Percentiles rank a stretch among this genome's conserved stretches.
Evolutionary conservation across 2,888 invertebrate genomes (phyloP).

Genomic region (Clivina fossor): DNA sequence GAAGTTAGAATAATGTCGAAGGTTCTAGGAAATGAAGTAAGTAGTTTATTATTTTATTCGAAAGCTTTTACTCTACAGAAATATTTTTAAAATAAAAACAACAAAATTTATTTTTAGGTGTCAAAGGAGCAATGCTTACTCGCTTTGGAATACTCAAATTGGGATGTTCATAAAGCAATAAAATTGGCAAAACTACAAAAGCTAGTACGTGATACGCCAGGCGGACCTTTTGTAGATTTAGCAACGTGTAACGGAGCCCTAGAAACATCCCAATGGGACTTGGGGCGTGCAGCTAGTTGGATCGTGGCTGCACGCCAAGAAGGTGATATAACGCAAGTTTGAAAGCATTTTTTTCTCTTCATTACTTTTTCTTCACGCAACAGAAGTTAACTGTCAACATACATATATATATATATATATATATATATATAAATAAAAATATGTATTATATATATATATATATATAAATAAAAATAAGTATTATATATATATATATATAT

Average conservation of each 20-base stretch:
- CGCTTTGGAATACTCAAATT: constrained; percentile 79
- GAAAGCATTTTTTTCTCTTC: too few species aligned
- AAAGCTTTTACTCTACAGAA: not conserved
- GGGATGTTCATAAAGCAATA: constrained; percentile 88
- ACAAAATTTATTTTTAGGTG: constrained; percentile 55
- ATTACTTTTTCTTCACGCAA: too few species aligned
- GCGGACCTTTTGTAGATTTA: constrained; percentile 42
- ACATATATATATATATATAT: too few species aligned
- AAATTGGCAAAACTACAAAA: constrained; percentile 73
- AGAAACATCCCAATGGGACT: constrained; percentile 65
- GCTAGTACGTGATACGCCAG: constrained; percentile 45
- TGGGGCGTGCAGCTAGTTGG: constrained; percentile 66
- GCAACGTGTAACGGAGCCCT: constrained; percentile 58
- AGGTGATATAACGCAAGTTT: constrained; percentile 39
- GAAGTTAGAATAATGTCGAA: constrained; percentile 91
- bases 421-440: too few species aligned
- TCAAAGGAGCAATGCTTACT: constrained; percentile 75
- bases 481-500: too few species aligned
- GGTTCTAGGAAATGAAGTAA: constrained; percentile 75
- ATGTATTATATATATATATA: too few species aligned
- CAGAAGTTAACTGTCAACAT: too few species aligned
- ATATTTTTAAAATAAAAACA: constrained; percentile 2
- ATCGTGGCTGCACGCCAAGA: constrained; percentile 54
- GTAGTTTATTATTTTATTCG: constrained; percentile 42
- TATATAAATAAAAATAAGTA: too few species aligned